Base-by-base conservation (phyloP, 2,797 vertebrate genomes). In the Macropodus opercularis region DNA sequence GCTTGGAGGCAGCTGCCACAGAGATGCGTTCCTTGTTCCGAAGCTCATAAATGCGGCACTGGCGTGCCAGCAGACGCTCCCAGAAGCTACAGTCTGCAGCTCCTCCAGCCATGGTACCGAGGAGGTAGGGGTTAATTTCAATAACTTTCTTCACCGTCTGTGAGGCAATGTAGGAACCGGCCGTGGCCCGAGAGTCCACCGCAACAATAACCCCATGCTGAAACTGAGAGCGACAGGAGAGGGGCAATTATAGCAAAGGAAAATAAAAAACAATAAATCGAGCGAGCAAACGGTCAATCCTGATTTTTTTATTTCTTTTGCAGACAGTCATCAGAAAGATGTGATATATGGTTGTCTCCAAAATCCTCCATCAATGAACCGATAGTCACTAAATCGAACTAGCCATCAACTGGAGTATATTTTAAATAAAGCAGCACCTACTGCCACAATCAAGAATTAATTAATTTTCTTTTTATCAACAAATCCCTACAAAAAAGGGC, bases 91-190 rank as follows among this genome's bases (percentile, higher is more conserved):
- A 98, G 76, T 97, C 95, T 0, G 95, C 95, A 0, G 95, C 95
- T 1, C 95, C 95, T 0, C 96, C 95, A 0, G 95, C 95, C 94
- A 98, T 98, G 72, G 96, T 97, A 1, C 95, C 95, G 76, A 98
- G 87, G 63, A 98, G 89, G 77, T 95, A 95, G 0, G 94, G 94
- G 83, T 96, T 97, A 86, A 97, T 97, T 83, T 97, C 95, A 8
- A 97, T 96, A 62, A 96, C 95, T 81, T 98, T 97, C 91, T 95
- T 95, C 63, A 96, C 95, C 0, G 95, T 95, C 89, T 96, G 96
- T 0, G 95, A 97, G 2, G 94, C 94, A 0, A 97, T 94, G 84
- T 96, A 97, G 29, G 94, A 86, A 5, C 96, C 96, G 0, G 95
- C 96, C 0, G 95, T 97, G 47, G 95, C 95, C 44, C 96, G 89